Conservation (phyloP, 1,140 invertebrate species). For the Euwallacea fornicatus region DNA sequence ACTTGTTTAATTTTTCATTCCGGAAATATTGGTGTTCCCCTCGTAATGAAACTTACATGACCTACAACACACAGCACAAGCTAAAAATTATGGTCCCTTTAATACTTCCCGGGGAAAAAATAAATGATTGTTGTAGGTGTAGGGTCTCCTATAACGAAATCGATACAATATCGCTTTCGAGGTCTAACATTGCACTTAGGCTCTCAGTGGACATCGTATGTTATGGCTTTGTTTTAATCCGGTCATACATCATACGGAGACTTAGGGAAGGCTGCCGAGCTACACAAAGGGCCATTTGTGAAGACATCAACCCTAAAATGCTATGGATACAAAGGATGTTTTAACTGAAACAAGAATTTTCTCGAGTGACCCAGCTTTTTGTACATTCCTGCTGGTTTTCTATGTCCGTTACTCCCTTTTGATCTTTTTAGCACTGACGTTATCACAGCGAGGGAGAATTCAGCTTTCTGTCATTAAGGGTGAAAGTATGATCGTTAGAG, state of each 20-base stretch:
- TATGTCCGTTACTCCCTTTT: conserved; percentile 9
- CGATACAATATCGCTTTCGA: conserved; percentile 29
- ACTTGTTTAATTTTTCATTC: background rate
- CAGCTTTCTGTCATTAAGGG: too few relatives aligned
- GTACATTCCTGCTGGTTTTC: conserved; percentile 2
- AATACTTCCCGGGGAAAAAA: too few relatives aligned
- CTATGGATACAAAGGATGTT: conserved; percentile 23
- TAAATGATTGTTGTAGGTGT: too few relatives aligned
- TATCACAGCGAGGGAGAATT: too few relatives aligned
- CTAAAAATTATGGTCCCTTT: too few relatives aligned
- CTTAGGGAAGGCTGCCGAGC: conserved; percentile 17
- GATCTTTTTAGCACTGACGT: conserved; percentile 4
- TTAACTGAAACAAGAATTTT: conserved; percentile 21
- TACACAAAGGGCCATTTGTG: conserved; percentile 29
- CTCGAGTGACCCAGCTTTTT: conserved; percentile 11
- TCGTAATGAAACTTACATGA: background rate
- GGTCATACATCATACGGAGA: conserved; percentile 29
- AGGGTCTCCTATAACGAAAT: conserved; percentile 8
- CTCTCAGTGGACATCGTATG: conserved; percentile 30
- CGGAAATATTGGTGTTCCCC: background rate
- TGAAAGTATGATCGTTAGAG: too few relatives aligned
- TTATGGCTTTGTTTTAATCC: conserved; percentile 37
- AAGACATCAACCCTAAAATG: conserved; percentile 32
- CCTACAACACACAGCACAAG: too few relatives aligned
- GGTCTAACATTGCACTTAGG: conserved; percentile 33